Conservation (phyloP, 2,888 invertebrate species). For the Danaus chrysippus region DNA sequence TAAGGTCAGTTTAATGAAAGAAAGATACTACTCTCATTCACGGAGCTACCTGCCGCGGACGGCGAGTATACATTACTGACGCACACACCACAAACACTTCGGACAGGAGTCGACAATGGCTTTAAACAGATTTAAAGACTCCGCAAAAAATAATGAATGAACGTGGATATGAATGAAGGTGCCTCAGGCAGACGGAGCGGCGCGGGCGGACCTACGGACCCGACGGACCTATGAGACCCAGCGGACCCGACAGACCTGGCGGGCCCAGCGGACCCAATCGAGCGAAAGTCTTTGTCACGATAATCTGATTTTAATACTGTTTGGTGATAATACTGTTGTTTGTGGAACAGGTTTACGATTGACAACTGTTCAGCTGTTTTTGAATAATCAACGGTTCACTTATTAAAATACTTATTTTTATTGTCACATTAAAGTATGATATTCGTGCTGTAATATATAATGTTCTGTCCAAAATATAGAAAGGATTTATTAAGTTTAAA, state of each 20-base stretch:
- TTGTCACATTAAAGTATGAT: too few species aligned
- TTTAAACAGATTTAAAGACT: slow-evolving; percentile 10
- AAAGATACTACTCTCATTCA: slow-evolving; percentile 21
- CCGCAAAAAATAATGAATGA: slow-evolving; percentile 37
- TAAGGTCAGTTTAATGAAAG: slow-evolving; percentile 22
- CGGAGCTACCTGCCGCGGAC: slow-evolving; percentile 27
- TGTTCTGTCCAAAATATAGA: too few species aligned
- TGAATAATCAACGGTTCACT: too few species aligned
- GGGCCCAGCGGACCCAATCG: too few species aligned
- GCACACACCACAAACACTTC: slow-evolving; percentile 42
- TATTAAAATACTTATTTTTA: too few species aligned
- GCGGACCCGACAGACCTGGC: too few species aligned
- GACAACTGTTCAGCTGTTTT: too few species aligned
- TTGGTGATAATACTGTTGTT: too few species aligned
- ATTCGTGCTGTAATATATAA: too few species aligned
- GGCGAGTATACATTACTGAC: slow-evolving; percentile 47
- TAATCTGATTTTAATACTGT: slow-evolving; percentile 2
- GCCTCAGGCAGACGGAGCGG: slow-evolving; percentile 43
- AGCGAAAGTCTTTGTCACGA: neutral
- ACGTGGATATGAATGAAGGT: slow-evolving; percentile 40
- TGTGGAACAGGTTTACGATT: too few species aligned
- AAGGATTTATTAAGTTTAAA: too few species aligned
- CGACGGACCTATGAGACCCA: too few species aligned
- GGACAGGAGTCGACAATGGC: slow-evolving; percentile 17
- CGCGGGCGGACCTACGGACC: slow-evolving; percentile 36